Base-by-base conservation (phyloP, 2,113 vertebrate genomes). In the Oxyura jamaicensis region DNA sequence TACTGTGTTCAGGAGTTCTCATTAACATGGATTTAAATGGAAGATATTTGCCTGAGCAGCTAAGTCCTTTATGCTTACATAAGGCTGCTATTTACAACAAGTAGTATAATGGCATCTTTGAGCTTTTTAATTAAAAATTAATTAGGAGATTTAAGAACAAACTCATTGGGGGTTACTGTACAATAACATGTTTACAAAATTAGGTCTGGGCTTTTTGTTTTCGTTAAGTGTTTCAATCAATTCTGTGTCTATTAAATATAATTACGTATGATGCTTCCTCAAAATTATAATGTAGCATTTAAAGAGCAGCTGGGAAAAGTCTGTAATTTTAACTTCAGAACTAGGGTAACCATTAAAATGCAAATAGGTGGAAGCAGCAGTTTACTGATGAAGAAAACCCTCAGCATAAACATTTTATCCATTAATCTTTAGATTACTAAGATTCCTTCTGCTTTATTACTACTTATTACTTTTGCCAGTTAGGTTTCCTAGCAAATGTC, bases 41-140 rank as follows among this genome's bases (percentile, higher is more conserved):
- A 87, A 95, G 95, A 96, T 94, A 95, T 96, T 84, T 95, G 95
- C 96, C 96, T 94, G 84, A 95, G 39, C 90, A 39, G 65, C 90
- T 75, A 83, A 76, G 77, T 92, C 55, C 0, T 91, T 95, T 90
- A 95, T 56, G 82, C 95, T 96, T 94, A 95, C 67, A 78, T 84
- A 96, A 93, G 94, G 86, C 97, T 97, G 95, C 98, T 96, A 90
- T 97, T 97, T 96, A 95, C 88, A 86, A 90, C 91, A 96, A 94
- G 95, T 86, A 95, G 90, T 95, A 96, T 97, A 97, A 98, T 96
- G 95, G 97, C 98, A 97, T 98, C 98, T 98, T 97, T 95, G 97
- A 97, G 98, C 97, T 97, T 98, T 98, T 98, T 98, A 98, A 98
- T 98, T 98, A 98, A 98, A 98, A 98, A 98, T 98, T 98, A 98